Conservation (phyloP, 2,113 vertebrate species). For the Arvicanthis niloticus region DNA sequence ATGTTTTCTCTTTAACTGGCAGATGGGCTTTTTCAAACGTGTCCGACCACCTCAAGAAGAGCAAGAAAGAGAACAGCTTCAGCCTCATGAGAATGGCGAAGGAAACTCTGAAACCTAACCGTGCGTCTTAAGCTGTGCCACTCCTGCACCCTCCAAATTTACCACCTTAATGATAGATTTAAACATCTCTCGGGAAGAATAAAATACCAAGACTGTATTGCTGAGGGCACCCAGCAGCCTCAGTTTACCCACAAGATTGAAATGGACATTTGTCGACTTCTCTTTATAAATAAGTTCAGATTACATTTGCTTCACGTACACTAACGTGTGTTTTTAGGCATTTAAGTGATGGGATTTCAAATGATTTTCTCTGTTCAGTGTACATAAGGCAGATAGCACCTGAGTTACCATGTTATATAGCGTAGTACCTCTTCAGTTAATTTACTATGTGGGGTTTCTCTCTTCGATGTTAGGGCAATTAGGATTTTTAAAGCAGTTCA, state of each 20-base stretch:
- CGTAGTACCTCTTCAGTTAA: constrained; percentile 43
- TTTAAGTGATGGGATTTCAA: constrained; percentile 68
- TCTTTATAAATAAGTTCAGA: constrained; percentile 59
- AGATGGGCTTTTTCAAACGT: constrained; percentile 98
- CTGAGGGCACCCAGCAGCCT: constrained; percentile 64
- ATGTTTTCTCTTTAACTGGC: constrained; percentile 60
- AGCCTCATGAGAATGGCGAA: constrained; percentile 96
- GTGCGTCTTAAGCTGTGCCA: constrained; percentile 76
- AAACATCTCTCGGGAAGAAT: constrained; percentile 57
- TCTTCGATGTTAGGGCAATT: constrained; percentile 30
- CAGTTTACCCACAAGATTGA: constrained; percentile 62
- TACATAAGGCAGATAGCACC: background rate
- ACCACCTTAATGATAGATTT: constrained; percentile 51
- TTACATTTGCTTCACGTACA: constrained; percentile 60
- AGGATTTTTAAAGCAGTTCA: constrained; percentile 37
- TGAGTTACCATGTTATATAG: constrained; percentile 61
- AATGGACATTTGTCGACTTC: constrained; percentile 66
- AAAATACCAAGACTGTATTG: constrained; percentile 63
- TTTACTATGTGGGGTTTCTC: constrained; percentile 38
- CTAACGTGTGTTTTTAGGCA: constrained; percentile 69
- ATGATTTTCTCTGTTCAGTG: constrained; percentile 23
- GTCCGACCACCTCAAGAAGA: constrained; percentile 98
- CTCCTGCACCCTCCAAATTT: constrained; percentile 64
- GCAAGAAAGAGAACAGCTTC: constrained; percentile 96
- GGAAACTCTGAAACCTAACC: constrained; percentile 93